Base-by-base conservation (phyloP, 2,888 invertebrate genomes). In the Agrypnus murinus region DNA sequence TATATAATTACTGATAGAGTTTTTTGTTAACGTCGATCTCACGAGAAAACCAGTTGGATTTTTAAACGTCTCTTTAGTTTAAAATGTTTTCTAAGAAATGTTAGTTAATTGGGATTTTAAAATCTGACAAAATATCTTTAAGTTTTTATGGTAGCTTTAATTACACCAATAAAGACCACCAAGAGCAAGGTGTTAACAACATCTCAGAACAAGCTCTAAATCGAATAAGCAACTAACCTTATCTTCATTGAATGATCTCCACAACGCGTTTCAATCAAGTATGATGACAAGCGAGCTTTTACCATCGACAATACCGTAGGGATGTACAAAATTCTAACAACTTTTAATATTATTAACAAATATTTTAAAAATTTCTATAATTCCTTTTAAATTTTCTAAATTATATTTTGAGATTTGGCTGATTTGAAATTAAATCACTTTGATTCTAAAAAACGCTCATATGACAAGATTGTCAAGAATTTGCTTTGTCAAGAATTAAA, bases 181-280 rank as follows among this genome's bases (percentile, higher is more conserved):
- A 15, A 15, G 62, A 31, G 38, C 62, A 50, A 63, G 48, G 62
- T 63, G 62, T 48, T 63, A 63, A 63, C 60, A 60, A 34, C 43
- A 34, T 46, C 45, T 60, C 32, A 31, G 60, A 25, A 45, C 60
- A 77, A 80, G 78, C 77, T 77, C 77, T 73, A 80, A 81, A 81
- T 80, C 80, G 76, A 77, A 75, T 75, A 78, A 80, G 77, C 80
- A 80, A 79, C 80, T 78, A 77, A 65, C 75, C 77, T 79, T 81
- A 80, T 81, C 80, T 78, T 74, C 75, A 76, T 77, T 72, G 79
- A 75, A 74, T 75, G 80, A 82, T 82, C 82, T 80, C 75, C 59
- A 77, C 77, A 75, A 77, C 77, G 78, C 75, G 77, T 79, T 79
- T 81, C 82, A 82, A 82, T 82, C 82, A 81, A 81, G 77, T 75